Percentiles rank a stretch among this genome's conserved stretches.
phyloP scores from a whole-genome alignment of 2,888 invertebrate genomes.

The Polia nebulosa region DNA sequence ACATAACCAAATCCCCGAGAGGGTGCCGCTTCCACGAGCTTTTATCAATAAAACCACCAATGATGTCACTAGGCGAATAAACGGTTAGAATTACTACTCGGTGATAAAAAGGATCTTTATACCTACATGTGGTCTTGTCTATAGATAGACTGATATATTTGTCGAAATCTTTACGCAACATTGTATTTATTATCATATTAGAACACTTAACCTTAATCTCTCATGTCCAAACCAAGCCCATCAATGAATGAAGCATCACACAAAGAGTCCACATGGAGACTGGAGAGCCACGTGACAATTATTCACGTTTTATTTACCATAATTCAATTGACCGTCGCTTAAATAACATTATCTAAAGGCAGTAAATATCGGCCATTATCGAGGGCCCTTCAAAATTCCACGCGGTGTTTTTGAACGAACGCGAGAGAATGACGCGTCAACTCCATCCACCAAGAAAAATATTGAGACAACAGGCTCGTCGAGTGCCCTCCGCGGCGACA shows the following conservation, averaged over 20 bases:
- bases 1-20: slow-evolving; percentile 74
- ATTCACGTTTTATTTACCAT: slow-evolving; percentile 82
- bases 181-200: slow-evolving; percentile 42
- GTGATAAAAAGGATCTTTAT: slow-evolving; percentile 34
- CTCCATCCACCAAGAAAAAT: slow-evolving; percentile 89
- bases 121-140: slow-evolving; percentile 31
- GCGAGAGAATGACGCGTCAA: slow-evolving; percentile 88
- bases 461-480: slow-evolving; percentile 88
- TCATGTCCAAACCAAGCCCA: slow-evolving; percentile 29
- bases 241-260: slow-evolving; percentile 56
- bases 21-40: slow-evolving; percentile 65
- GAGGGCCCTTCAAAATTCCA: slow-evolving; percentile 88
- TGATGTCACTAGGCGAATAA: slow-evolving; percentile 26
- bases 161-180: slow-evolving; percentile 25
- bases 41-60: slow-evolving; percentile 60
- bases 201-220: slow-evolving; percentile 59
- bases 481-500: slow-evolving; percentile 88
- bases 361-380: slow-evolving; percentile 90
- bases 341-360: slow-evolving; percentile 88
- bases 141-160: slow-evolving; percentile 39
- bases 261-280: slow-evolving; percentile 55
- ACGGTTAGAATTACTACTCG: slow-evolving; percentile 3
- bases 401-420: slow-evolving; percentile 86
- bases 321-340: slow-evolving; percentile 82
- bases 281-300: slow-evolving; percentile 75